phyloP scores from a whole-genome alignment of 1,140 invertebrate species.

The Mya arenaria region DNA sequence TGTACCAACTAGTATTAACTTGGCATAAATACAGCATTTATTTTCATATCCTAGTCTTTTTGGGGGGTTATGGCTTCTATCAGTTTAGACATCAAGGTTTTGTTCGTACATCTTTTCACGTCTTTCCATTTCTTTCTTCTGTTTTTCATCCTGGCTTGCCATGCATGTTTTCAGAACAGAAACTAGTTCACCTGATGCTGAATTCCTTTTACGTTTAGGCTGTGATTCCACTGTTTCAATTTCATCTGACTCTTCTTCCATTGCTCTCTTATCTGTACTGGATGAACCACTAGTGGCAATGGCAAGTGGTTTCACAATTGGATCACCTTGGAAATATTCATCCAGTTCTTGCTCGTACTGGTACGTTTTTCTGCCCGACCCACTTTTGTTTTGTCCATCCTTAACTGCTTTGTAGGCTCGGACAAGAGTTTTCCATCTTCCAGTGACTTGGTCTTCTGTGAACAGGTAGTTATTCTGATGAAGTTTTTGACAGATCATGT shows the following conservation, averaged over 20 bases:
- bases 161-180: background rate
- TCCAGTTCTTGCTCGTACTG: background rate
- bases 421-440: constrained; percentile 25
- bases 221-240: background rate
- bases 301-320: background rate
- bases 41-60: background rate
- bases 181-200: background rate
- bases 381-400: constrained; percentile 22
- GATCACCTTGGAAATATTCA: background rate
- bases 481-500: constrained; percentile 32
- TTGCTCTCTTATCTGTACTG: background rate
- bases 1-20: background rate
- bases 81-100: background rate
- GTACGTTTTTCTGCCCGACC: constrained; percentile 23
- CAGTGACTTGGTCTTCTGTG: constrained; percentile 21
- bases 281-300: background rate
- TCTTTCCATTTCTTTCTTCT: constrained; percentile 6
- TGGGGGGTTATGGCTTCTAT: background rate
- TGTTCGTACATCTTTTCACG: background rate
- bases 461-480: constrained; percentile 16
- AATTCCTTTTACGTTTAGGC: background rate
- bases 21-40: background rate
- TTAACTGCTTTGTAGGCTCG: constrained; percentile 20
- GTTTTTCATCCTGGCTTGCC: background rate
- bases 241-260: background rate